These are phyloP conservation scores for Clitarchus hookeri DNA, from an alignment of 2,888 invertebrate species.

Conservation along the genomic window DNA sequence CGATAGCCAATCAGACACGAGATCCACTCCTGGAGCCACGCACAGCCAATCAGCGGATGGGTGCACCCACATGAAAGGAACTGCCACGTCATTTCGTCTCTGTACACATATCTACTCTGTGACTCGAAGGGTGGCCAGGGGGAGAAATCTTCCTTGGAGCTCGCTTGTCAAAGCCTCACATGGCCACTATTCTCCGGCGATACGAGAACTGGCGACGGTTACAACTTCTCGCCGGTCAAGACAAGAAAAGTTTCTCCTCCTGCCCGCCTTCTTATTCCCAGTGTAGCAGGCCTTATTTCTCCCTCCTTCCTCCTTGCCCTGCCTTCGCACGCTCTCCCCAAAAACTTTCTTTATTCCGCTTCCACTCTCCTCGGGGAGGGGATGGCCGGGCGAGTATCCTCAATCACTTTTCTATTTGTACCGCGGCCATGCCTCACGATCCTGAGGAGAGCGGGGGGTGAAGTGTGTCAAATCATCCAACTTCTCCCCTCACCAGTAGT, in stretches of 20 bases:
- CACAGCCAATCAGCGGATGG: no score
- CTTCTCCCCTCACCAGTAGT: constrained; percentile 11
- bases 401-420: constrained; percentile 43
- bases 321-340: not conserved
- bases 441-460: not conserved
- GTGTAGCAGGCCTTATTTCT: not conserved
- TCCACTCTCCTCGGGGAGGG: not conserved
- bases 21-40: no score
- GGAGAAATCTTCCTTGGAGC: not conserved
- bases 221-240: constrained; percentile 19
- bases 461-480: constrained; percentile 26
- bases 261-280: constrained; percentile 12
- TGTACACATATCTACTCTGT: no score
- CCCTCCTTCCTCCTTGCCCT: constrained; percentile 3
- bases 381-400: not conserved
- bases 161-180: not conserved
- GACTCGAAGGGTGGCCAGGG: not conserved
- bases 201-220: constrained; percentile 20
- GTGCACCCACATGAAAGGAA: no score
- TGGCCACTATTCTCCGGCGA: not conserved
- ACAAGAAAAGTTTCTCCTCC: constrained; percentile 21
- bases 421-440: constrained; percentile 23
- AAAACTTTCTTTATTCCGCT: constrained; percentile 30
- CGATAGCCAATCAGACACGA: no score
- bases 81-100: no score